Conservation (phyloP, 2,113 vertebrate species). For the Egretta garzetta region DNA sequence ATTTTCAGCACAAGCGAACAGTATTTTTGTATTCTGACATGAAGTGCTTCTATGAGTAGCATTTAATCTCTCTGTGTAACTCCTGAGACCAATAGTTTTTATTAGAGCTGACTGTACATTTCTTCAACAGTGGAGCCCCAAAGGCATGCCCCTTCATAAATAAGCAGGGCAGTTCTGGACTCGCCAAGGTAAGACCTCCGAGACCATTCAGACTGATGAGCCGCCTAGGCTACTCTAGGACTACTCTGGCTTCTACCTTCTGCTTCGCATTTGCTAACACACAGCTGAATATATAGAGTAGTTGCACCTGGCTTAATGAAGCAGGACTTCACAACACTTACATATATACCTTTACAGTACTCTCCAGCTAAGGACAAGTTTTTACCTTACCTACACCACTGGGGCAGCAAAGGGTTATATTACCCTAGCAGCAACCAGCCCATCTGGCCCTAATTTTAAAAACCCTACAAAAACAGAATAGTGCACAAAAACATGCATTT, state of each 20-base stretch:
- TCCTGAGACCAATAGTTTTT: neutral
- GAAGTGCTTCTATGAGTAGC: neutral
- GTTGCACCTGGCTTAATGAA: neutral
- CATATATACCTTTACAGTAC: neutral
- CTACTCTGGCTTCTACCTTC: neutral
- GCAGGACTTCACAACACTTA: neutral
- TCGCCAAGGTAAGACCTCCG: rapidly evolving
- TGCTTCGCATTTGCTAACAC: neutral
- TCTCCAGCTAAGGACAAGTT: neutral
- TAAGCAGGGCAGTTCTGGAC: neutral
- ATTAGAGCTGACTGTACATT: neutral
- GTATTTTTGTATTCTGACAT: neutral
- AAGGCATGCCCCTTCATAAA: neutral
- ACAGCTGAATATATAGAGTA: neutral
- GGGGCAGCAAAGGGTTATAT: neutral
- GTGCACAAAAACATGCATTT: neutral
- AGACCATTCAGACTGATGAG: rapidly evolving
- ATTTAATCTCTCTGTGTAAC: neutral
- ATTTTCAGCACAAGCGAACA: slow-evolving; percentile 10
- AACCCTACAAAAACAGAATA: neutral
- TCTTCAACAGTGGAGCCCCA: neutral
- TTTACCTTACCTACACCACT: neutral
- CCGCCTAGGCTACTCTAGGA: neutral
- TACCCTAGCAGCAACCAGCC: neutral
- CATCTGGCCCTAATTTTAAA: neutral